A percentile compares a stretch with the other conserved stretches of the same genome.
Conservation (phyloP, 2,888 invertebrate species). For the Pecten maximus region DNA sequence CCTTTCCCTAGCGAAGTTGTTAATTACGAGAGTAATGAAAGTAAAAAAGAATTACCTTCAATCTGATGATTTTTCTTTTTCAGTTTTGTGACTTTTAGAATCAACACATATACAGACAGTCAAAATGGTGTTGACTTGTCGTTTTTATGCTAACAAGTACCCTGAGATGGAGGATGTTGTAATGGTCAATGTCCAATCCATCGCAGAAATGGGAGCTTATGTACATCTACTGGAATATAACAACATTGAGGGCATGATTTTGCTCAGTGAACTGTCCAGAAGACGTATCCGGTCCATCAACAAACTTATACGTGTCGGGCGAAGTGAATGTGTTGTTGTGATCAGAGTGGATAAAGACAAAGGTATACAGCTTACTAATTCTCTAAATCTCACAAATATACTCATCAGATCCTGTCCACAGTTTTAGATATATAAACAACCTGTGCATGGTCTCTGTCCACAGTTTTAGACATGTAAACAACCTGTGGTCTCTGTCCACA, state of each 20-base stretch:
- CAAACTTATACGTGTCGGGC: slow-evolving; percentile 98
- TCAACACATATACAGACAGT: neutral
- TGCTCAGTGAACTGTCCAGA: slow-evolving; percentile 97
- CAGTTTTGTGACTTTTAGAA: slow-evolving; percentile 84
- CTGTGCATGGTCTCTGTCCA: too few relatives aligned
- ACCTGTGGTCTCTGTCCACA: too few relatives aligned
- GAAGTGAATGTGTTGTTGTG: slow-evolving; percentile 99
- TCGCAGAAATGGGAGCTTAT: slow-evolving; percentile 99
- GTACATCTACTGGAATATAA: slow-evolving; percentile 98
- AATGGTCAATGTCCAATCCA: slow-evolving; percentile 98
- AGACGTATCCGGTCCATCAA: slow-evolving; percentile 99
- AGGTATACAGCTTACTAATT: slow-evolving; percentile 88
- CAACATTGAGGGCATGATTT: slow-evolving; percentile 99
- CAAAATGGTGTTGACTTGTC: slow-evolving; percentile 82
- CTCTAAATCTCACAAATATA: too few relatives aligned
- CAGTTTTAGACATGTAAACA: too few relatives aligned
- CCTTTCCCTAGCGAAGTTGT: too few relatives aligned
- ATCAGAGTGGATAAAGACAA: slow-evolving; percentile 99
- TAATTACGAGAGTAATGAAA: too few relatives aligned
- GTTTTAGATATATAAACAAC: too few relatives aligned
- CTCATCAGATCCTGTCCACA: too few relatives aligned
- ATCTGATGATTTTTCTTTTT: slow-evolving; percentile 30
- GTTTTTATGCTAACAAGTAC: slow-evolving; percentile 98
- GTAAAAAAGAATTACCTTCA: too few relatives aligned
- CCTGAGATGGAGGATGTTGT: slow-evolving; percentile 99